A percentile compares a stretch with the other conserved stretches of the same genome.
Conservation (phyloP, 2,888 invertebrate genomes). For the Cheilosia scutellata region DNA sequence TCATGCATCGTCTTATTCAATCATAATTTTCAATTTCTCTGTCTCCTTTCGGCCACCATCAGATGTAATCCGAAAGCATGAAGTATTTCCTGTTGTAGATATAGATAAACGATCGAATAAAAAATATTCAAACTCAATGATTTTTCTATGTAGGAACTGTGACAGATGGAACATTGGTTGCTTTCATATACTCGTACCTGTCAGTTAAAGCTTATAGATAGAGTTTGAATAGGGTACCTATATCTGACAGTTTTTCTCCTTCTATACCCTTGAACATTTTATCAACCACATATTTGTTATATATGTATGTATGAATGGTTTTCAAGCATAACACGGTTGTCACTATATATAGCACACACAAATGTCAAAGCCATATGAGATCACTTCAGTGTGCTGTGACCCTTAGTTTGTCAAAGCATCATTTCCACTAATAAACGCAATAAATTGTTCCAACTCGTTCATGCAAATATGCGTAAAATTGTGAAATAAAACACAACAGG, state of each 20-base stretch:
- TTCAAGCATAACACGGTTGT: too few relatives aligned
- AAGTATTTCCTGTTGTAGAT: constrained; percentile 45
- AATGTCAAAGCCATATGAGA: too few relatives aligned
- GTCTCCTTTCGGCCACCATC: neutral
- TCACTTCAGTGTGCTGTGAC: too few relatives aligned
- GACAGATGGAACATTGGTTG: constrained; percentile 30
- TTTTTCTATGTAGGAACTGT: constrained; percentile 29
- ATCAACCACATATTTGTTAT: neutral
- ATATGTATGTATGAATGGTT: too few relatives aligned
- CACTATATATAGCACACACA: too few relatives aligned
- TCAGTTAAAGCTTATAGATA: constrained; percentile 38
- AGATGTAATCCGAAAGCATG: constrained; percentile 33
- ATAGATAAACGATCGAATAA: constrained; percentile 62
- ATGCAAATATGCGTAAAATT: neutral
- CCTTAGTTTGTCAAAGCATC: too few relatives aligned
- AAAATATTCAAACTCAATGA: constrained; percentile 67
- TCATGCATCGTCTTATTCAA: constrained; percentile 44
- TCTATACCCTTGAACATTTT: neutral
- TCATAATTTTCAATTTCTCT: constrained; percentile 46
- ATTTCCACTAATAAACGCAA: too few relatives aligned
- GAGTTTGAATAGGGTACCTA: constrained; percentile 37
- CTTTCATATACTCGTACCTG: constrained; percentile 41
- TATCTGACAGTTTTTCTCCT: neutral
- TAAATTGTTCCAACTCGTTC: too few relatives aligned
- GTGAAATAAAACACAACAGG: constrained; percentile 20